Evolutionary conservation across 2,797 vertebrate genomes (phyloP).

Genomic region (Erpetoichthys calabaricus): DNA sequence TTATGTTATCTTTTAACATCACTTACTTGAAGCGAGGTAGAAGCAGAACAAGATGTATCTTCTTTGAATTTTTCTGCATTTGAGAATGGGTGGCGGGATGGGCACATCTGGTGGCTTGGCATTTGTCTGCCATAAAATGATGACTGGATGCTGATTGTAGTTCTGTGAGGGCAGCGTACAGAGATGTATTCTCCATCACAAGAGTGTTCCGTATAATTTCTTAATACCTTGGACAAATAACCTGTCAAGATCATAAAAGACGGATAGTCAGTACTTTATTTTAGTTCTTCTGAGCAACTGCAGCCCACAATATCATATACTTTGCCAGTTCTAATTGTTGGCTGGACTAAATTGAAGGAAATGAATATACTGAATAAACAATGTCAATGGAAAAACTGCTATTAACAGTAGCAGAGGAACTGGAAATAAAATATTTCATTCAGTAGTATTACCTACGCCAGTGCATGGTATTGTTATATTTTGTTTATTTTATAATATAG

Average conservation of each 20-base stretch:
- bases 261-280: background rate
- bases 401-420: no score
- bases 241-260: constrained; percentile 32
- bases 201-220: constrained; percentile 69
- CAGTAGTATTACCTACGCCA: no score
- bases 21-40: constrained; percentile 71
- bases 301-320: no score
- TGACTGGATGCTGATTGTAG: constrained; percentile 74
- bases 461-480: no score
- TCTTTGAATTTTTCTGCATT: constrained; percentile 44
- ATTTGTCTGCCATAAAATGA: constrained; percentile 70
- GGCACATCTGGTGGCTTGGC: constrained; percentile 54
- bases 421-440: no score
- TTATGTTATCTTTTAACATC: background rate
- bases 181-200: constrained; percentile 73
- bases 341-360: no score
- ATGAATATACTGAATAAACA: no score
- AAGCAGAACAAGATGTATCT: constrained; percentile 60
- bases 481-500: no score
- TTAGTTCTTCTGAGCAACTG: no score
- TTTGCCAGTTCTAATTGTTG: no score
- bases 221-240: constrained; percentile 67
- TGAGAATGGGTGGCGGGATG: constrained; percentile 45
- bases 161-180: constrained; percentile 66
- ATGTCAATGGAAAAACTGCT: no score